Evolutionary conservation across 2,888 invertebrate species (phyloP).

Genomic region (Phaonia tiefii): DNA sequence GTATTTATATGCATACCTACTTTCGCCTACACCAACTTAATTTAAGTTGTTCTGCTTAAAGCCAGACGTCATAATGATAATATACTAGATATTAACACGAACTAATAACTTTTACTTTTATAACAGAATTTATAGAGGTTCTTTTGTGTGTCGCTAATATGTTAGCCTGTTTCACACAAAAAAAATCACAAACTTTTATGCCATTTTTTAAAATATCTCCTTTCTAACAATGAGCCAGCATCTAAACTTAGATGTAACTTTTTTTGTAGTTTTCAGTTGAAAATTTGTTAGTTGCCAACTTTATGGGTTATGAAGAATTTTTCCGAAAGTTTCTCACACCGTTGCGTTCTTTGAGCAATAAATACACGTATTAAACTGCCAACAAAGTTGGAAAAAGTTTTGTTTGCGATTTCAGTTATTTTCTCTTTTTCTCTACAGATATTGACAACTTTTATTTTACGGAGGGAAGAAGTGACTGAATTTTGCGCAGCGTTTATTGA

Average conservation of each 20-base stretch:
- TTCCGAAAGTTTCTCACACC: background rate
- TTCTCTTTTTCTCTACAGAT: slow-evolving; percentile 3
- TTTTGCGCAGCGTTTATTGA: slow-evolving; percentile 19
- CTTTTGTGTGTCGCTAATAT: no score
- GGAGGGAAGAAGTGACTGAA: no score
- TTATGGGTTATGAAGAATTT: slow-evolving; percentile 20
- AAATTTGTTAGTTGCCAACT: slow-evolving; percentile 28
- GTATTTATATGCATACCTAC: no score
- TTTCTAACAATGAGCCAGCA: background rate
- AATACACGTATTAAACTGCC: slow-evolving; percentile 40
- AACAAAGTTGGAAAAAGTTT: slow-evolving; percentile 30
- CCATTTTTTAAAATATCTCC: background rate
- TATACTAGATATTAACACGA: no score
- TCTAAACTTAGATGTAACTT: slow-evolving; percentile 3
- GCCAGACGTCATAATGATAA: no score
- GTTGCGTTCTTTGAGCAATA: slow-evolving; percentile 36
- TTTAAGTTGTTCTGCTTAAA: no score
- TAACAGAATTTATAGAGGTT: no score
- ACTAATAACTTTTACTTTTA: no score
- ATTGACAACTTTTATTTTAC: slow-evolving; percentile 6
- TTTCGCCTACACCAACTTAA: no score
- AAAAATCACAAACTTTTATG: no score
- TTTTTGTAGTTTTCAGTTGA: slow-evolving; percentile 1
- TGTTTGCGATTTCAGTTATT: background rate
- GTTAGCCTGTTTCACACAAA: no score